phyloP scores from a whole-genome alignment of 2,113 vertebrate species.

The Oreotragus oreotragus region DNA sequence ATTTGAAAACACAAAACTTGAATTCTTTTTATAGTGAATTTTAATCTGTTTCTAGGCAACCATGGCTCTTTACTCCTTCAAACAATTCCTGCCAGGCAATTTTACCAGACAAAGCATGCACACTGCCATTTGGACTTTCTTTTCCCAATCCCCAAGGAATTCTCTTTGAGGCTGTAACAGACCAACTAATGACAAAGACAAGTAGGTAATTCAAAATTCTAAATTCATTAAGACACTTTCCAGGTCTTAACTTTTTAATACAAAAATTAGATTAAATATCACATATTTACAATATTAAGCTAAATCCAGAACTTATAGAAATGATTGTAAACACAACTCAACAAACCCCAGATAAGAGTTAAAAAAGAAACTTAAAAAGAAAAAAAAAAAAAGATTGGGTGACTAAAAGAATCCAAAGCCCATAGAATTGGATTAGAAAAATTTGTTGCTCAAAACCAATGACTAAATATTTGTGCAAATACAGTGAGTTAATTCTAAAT shows the following conservation, averaged over 20 bases:
- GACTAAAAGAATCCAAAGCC: neutral
- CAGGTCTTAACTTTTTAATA: neutral
- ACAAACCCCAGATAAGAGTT: neutral
- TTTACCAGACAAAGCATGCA: neutral
- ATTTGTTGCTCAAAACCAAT: neutral
- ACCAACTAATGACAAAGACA: neutral
- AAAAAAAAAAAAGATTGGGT: neutral
- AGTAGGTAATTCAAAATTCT: neutral
- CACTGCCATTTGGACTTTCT: neutral
- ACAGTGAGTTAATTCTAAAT: neutral
- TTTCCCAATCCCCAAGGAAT: neutral
- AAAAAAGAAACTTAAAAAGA: neutral
- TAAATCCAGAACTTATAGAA: neutral
- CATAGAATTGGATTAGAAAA: neutral
- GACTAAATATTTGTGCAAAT: neutral
- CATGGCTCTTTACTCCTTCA: neutral
- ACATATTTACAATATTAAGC: neutral
- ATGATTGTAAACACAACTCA: neutral
- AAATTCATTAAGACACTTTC: neutral
- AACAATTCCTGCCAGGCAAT: neutral
- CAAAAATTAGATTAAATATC: neutral
- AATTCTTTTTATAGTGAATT: neutral
- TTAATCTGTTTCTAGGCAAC: neutral
- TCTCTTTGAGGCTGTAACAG: neutral
- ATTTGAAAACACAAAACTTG: neutral